Evolutionary conservation across 2,113 vertebrate genomes (phyloP).

Genomic region (Gnathonemus longibarbis): DNA sequence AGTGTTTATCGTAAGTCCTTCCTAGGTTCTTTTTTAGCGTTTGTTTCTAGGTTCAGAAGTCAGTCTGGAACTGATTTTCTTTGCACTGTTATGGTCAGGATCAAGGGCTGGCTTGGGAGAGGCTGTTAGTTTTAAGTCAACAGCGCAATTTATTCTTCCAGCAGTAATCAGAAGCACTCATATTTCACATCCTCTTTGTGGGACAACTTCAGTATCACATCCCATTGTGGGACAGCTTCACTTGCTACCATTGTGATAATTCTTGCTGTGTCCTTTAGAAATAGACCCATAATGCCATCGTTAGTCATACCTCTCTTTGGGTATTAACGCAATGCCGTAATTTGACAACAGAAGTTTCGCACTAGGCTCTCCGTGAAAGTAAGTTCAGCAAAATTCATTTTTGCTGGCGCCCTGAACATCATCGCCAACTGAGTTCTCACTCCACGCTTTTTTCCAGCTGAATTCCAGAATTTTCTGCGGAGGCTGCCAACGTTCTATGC

Average conservation of each 20-base stretch:
- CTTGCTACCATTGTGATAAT: background rate
- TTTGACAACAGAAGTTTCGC: background rate
- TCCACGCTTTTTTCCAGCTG: conserved; percentile 50
- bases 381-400: background rate
- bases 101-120: background rate
- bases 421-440: background rate
- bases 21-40: background rate
- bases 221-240: background rate
- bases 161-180: background rate
- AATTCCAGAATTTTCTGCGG: conserved; percentile 68
- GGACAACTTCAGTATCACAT: background rate
- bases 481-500: conserved; percentile 65
- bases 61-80: background rate
- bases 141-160: background rate
- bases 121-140: background rate
- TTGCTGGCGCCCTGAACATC: background rate
- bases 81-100: background rate
- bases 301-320: background rate
- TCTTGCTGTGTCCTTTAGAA: background rate
- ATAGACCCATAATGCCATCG: background rate
- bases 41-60: background rate
- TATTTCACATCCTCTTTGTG: background rate
- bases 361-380: background rate
- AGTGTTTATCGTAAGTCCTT: background rate
- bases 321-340: background rate